Percentiles rank a stretch among this genome's conserved stretches.
Evolutionary conservation across 2,113 vertebrate species (phyloP).

Genomic region (Anseranas semipalmata): DNA sequence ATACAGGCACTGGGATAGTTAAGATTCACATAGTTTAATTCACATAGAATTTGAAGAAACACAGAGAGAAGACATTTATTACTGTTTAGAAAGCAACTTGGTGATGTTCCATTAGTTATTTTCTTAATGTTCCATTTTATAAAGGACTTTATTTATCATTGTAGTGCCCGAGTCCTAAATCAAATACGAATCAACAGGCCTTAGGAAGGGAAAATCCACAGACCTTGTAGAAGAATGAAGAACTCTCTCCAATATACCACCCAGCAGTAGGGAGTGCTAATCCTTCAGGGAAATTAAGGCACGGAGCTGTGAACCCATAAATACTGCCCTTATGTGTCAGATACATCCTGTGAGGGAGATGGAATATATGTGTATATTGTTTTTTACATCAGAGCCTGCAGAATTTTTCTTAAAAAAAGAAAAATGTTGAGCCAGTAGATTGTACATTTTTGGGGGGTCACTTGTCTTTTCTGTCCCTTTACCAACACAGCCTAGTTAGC

Average conservation of each 20-base stretch:
- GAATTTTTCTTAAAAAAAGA: not conserved
- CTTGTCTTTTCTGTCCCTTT: not conserved
- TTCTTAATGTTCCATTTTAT: not conserved
- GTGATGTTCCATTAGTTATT: not conserved
- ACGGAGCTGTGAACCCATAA: not conserved
- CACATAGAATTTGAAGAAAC: not conserved
- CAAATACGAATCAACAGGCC: not conserved
- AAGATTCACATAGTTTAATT: not conserved
- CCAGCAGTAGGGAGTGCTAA: not conserved
- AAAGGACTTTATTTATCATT: conserved; percentile 8
- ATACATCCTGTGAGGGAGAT: not conserved
- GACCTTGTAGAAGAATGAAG: not conserved
- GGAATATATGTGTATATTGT: not conserved
- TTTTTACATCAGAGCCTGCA: not conserved
- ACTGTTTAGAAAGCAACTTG: not conserved
- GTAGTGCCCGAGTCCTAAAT: not conserved
- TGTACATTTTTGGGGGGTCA: not conserved
- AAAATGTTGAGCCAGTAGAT: not conserved
- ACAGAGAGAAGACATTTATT: not conserved
- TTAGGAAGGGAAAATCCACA: not conserved
- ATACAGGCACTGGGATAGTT: not conserved
- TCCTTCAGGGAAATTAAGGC: conserved; percentile 3
- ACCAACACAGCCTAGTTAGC: not conserved
- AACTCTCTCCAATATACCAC: not conserved
- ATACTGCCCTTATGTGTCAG: not conserved